These are phyloP conservation scores for Erinaceus europaeus DNA, from an alignment of 2,113 vertebrate genomes.

Conservation along the genomic window DNA sequence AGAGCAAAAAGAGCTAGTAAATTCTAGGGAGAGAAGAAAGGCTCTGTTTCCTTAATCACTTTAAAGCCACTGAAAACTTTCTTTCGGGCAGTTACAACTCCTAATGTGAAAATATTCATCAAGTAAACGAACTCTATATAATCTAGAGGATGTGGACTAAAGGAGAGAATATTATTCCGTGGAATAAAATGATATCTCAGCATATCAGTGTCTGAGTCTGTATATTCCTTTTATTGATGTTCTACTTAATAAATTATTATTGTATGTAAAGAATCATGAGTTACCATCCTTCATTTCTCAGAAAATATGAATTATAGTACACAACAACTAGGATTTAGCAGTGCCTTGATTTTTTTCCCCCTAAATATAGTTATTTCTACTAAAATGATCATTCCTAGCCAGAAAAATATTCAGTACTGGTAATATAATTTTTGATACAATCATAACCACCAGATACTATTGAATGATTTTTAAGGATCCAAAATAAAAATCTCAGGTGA, in stretches of 20 bases:
- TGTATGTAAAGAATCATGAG: not conserved
- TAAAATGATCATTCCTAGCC: slow-evolving; percentile 65
- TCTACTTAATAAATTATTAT: slow-evolving; percentile 56
- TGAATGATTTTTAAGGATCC: slow-evolving; percentile 23
- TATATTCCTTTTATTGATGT: slow-evolving; percentile 38
- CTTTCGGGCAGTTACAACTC: slow-evolving; percentile 2
- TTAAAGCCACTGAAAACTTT: slow-evolving; percentile 52
- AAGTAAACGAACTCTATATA: slow-evolving; percentile 66
- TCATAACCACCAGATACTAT: not conserved
- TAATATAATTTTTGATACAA: slow-evolving; percentile 22
- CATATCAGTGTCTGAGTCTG: slow-evolving; percentile 52
- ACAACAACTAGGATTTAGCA: slow-evolving; percentile 1
- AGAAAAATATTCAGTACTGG: slow-evolving; percentile 65
- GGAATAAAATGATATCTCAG: slow-evolving; percentile 63
- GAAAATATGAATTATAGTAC: slow-evolving; percentile 66
- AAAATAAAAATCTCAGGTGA: slow-evolving; percentile 41
- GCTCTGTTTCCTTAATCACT: slow-evolving; percentile 19
- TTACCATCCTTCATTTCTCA: slow-evolving; percentile 50
- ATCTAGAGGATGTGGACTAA: not conserved
- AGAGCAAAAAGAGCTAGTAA: slow-evolving; percentile 23
- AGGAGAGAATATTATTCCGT: slow-evolving; percentile 61
- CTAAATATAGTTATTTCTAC: slow-evolving; percentile 45
- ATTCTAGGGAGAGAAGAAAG: not conserved
- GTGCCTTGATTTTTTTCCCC: slow-evolving; percentile 54
- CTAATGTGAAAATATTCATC: slow-evolving; percentile 71